These are phyloP conservation scores for Drosophila algonquin DNA, from an alignment of 2,888 invertebrate species.

Conservation along the genomic window DNA sequence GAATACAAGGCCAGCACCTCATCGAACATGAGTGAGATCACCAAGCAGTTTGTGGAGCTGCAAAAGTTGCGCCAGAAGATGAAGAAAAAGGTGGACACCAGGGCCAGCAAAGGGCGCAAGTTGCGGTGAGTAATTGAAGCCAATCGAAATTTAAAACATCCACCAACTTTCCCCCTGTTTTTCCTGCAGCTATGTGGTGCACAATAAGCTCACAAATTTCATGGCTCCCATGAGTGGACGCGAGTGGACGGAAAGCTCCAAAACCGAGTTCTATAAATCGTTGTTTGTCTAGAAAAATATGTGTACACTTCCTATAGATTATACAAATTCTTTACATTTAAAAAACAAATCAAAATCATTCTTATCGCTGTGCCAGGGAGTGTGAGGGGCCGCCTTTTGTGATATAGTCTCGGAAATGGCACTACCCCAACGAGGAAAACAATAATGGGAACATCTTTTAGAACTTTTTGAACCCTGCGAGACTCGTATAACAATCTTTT, in stretches of 20 bases:
- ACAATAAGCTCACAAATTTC: constrained; percentile 93
- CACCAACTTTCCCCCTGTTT: not conserved
- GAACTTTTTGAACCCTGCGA: too few species aligned
- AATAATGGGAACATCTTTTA: too few species aligned
- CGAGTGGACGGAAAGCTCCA: constrained; percentile 91
- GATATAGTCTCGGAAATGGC: too few species aligned
- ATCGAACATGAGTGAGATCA: constrained; percentile 93
- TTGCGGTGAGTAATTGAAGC: constrained; percentile 85
- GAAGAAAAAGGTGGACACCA: constrained; percentile 96
- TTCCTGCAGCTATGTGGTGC: constrained; percentile 88
- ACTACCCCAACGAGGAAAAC: too few species aligned
- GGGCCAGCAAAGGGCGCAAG: constrained; percentile 96
- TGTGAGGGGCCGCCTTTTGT: too few species aligned
- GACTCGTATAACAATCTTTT: too few species aligned
- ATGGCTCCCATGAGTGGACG: constrained; percentile 95
- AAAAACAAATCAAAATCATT: not conserved
- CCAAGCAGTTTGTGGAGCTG: constrained; percentile 95
- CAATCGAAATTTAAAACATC: not conserved
- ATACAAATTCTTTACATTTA: not conserved
- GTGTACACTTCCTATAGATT: too few species aligned
- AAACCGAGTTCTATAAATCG: constrained; percentile 91
- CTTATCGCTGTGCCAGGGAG: too few species aligned
- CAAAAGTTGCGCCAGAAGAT: constrained; percentile 96
- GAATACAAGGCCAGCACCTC: constrained; percentile 94
- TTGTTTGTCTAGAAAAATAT: too few species aligned